Evolutionary conservation across 2,797 vertebrate genomes (phyloP).

Genomic region (Pseudomugil gertrudae): DNA sequence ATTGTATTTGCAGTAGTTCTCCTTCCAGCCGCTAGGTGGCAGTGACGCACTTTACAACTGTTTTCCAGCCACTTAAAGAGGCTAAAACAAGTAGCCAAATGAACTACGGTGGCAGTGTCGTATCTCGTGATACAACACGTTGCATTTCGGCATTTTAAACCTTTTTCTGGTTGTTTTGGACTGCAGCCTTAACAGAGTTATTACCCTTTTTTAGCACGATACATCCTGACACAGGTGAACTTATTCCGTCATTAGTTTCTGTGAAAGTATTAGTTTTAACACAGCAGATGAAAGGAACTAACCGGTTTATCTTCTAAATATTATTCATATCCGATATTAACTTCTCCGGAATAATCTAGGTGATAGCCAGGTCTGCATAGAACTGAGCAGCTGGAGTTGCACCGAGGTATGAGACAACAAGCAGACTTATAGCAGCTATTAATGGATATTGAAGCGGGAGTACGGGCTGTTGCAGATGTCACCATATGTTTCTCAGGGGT

Average conservation of each 20-base stretch:
- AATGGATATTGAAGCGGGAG: conserved; percentile 14
- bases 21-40: conserved; percentile 18
- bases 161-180: no score
- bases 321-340: neutral
- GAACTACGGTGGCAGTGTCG: accelerated
- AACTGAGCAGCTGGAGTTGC: neutral
- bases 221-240: neutral
- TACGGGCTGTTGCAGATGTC: conserved; percentile 6
- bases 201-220: neutral
- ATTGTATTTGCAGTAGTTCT: no score
- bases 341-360: neutral
- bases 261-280: neutral
- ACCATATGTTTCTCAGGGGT: neutral
- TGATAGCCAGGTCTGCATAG: neutral
- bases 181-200: neutral
- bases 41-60: neutral
- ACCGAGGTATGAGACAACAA: neutral
- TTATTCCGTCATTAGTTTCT: neutral
- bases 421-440: accelerated
- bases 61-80: neutral
- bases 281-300: neutral
- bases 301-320: no score
- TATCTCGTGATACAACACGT: neutral
- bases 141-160: no score
- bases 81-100: conserved; percentile 25